Conservation (phyloP, 2,797 vertebrate genomes). For the Schizopygopsis malacanthus region DNA sequence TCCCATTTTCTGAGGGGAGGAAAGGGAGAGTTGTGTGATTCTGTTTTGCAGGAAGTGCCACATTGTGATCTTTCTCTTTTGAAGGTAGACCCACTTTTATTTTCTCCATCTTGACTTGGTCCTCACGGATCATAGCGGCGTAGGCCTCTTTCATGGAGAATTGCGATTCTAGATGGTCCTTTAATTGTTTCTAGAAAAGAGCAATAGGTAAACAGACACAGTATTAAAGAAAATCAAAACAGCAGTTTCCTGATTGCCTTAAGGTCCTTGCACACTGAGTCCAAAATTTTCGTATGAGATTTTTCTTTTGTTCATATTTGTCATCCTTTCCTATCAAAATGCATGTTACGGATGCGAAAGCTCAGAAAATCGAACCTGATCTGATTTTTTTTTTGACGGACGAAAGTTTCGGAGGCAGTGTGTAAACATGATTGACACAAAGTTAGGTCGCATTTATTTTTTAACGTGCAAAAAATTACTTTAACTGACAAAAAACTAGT, state of each 20-base stretch:
- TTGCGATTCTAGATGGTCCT: conserved; percentile 75
- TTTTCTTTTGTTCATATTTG: too few species aligned
- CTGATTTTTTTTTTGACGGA: too few species aligned
- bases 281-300: too few species aligned
- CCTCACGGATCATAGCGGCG: conserved; percentile 68
- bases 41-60: neutral
- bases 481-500: neutral
- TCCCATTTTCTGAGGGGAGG: conserved; percentile 72
- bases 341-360: too few species aligned
- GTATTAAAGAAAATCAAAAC: neutral
- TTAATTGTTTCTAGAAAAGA: conserved; percentile 78
- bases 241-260: too few species aligned
- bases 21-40: neutral
- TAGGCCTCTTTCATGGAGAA: conserved; percentile 72
- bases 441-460: too few species aligned
- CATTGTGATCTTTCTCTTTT: neutral
- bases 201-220: neutral
- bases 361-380: too few species aligned
- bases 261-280: neutral
- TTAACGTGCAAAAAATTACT: too few species aligned
- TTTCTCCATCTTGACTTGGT: conserved; percentile 75
- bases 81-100: conserved; percentile 76
- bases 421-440: too few species aligned
- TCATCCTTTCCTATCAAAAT: too few species aligned
- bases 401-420: too few species aligned